These are phyloP conservation scores for Chionis minor DNA, from an alignment of 2,113 vertebrate genomes.

Conservation along the genomic window DNA sequence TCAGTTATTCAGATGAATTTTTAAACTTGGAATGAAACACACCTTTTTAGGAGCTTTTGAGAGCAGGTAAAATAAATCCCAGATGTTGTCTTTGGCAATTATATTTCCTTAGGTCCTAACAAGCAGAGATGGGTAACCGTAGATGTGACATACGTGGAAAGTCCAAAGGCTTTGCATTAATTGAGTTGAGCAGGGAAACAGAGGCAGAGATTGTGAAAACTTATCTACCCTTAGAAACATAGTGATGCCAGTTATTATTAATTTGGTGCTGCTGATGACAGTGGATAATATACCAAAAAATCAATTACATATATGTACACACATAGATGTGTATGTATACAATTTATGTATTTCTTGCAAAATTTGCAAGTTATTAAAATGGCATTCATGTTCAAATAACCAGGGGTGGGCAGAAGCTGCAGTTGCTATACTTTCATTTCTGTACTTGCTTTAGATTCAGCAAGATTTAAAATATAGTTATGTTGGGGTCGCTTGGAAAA, in stretches of 20 bases:
- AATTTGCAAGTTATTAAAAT: neutral
- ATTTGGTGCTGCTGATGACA: neutral
- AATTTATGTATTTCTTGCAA: neutral
- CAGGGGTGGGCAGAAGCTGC: neutral
- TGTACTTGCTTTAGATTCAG: neutral
- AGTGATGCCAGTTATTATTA: neutral
- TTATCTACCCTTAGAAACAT: neutral
- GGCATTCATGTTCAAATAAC: neutral
- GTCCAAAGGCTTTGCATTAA: neutral
- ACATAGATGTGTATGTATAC: neutral
- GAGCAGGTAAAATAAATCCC: neutral
- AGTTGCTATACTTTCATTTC: neutral
- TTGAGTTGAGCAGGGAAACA: neutral
- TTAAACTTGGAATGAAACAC: neutral
- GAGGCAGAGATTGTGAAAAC: neutral
- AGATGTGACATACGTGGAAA: neutral
- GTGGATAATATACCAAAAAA: neutral
- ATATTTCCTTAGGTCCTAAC: neutral
- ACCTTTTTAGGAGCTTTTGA: neutral
- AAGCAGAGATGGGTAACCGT: neutral
- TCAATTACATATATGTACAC: neutral
- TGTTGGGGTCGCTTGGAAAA: neutral
- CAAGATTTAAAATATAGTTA: neutral
- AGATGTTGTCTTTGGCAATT: neutral
- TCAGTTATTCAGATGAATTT: neutral